Conservation (phyloP, 2,888 invertebrate species). For the Melieria omissa region DNA sequence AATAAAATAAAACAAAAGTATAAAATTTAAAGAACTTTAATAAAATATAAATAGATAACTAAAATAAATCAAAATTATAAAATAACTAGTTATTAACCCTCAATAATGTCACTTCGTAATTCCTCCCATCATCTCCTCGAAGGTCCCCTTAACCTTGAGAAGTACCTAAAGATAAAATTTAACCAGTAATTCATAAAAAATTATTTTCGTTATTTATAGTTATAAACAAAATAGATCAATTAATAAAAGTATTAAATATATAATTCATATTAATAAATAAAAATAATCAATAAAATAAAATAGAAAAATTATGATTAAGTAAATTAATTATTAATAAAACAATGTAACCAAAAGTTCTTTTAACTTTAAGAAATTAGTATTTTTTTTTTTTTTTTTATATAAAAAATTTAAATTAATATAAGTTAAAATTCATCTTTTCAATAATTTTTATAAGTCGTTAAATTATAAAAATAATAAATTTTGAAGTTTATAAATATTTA, state of each 20-base stretch:
- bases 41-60: slow-evolving; percentile 14
- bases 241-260: slow-evolving; percentile 8
- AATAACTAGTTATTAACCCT: background rate
- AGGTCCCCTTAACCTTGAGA: background rate
- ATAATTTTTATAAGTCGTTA: slow-evolving; percentile 15
- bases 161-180: background rate
- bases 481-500: slow-evolving; percentile 28
- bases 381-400: slow-evolving; percentile 36
- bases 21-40: slow-evolving; percentile 19
- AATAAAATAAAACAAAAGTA: slow-evolving; percentile 53
- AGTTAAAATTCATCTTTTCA: slow-evolving; percentile 51
- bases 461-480: background rate
- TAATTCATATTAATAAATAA: too few species aligned
- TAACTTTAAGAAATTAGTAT: slow-evolving; percentile 7
- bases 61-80: background rate
- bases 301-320: too few species aligned
- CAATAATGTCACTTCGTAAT: slow-evolving; percentile 3
- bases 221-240: slow-evolving; percentile 14
- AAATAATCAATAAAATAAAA: too few species aligned
- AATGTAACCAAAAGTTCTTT: background rate
- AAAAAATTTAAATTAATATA: slow-evolving; percentile 50
- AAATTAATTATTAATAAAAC: background rate
- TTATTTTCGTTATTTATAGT: slow-evolving; percentile 13
- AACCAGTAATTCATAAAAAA: background rate
- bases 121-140: too few species aligned